Evolutionary conservation across 2,113 vertebrate species (phyloP).

Genomic region (Mola mola): DNA sequence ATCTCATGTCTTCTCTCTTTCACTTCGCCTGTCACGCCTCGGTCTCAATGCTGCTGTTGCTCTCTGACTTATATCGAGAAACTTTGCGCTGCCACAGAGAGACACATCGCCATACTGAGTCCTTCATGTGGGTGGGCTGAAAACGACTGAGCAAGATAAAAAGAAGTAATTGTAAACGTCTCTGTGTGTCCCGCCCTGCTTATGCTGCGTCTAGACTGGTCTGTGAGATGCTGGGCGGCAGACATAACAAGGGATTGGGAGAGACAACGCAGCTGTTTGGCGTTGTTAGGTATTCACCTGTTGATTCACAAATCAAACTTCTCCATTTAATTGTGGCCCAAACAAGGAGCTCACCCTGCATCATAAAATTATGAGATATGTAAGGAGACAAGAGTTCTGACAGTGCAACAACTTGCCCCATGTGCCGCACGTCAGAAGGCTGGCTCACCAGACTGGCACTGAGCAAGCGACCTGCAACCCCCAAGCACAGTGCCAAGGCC

Average conservation of each 20-base stretch:
- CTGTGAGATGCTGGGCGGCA: slow-evolving; percentile 53
- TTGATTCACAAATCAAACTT: slow-evolving; percentile 51
- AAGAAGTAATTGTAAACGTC: slow-evolving; percentile 74
- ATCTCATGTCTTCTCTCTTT: slow-evolving; percentile 34
- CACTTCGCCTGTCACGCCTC: slow-evolving; percentile 30
- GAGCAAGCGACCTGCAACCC: slow-evolving; percentile 59
- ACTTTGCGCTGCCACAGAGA: slow-evolving; percentile 67
- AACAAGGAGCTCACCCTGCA: slow-evolving; percentile 56
- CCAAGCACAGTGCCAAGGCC: slow-evolving; percentile 62
- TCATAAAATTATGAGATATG: slow-evolving; percentile 69
- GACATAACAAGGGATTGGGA: slow-evolving; percentile 71
- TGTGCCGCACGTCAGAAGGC: slow-evolving; percentile 57
- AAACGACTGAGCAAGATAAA: slow-evolving; percentile 33
- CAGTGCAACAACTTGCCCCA: slow-evolving; percentile 47
- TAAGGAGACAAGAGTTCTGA: slow-evolving; percentile 64
- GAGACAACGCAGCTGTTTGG: slow-evolving; percentile 62
- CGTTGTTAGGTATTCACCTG: slow-evolving; percentile 32
- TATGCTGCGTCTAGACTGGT: slow-evolving; percentile 70
- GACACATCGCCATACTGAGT: slow-evolving; percentile 54
- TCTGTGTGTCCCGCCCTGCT: slow-evolving; percentile 76
- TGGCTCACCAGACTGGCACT: slow-evolving; percentile 65
- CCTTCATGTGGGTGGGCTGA: slow-evolving; percentile 76
- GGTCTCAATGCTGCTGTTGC: slow-evolving; percentile 58
- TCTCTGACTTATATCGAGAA: slow-evolving; percentile 69
- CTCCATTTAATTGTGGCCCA: slow-evolving; percentile 59